Conservation (phyloP, 2,113 vertebrate species). For the Cranoglanis bouderius region DNA sequence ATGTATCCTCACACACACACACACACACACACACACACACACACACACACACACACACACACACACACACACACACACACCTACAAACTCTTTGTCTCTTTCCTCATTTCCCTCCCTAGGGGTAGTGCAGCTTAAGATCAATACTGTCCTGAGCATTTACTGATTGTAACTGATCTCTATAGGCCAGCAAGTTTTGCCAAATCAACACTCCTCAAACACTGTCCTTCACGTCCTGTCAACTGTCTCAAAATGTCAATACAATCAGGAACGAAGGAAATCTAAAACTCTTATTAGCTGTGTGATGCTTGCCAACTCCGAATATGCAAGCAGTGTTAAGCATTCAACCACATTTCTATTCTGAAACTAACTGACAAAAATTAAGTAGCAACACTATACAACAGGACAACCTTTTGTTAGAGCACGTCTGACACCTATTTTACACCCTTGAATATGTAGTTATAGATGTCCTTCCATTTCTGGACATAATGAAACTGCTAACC, state of each 20-base stretch:
- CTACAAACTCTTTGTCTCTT: slow-evolving; percentile 72
- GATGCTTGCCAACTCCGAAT: slow-evolving; percentile 18
- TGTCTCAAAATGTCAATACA: slow-evolving; percentile 51
- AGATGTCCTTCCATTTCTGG: not conserved
- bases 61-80: slow-evolving; percentile 3
- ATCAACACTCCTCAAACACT: slow-evolving; percentile 50
- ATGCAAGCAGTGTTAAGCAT: slow-evolving; percentile 3
- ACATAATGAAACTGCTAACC: not conserved
- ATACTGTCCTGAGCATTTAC: slow-evolving; percentile 51
- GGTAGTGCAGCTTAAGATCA: slow-evolving; percentile 47
- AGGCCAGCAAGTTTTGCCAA: slow-evolving; percentile 40
- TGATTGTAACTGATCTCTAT: slow-evolving; percentile 54
- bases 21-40: slow-evolving; percentile 24
- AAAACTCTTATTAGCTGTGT: slow-evolving; percentile 25
- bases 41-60: not conserved
- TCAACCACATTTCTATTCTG: not conserved
- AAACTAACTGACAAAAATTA: not conserved
- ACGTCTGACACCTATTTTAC: not conserved
- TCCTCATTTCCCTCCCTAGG: slow-evolving; percentile 43
- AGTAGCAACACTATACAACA: not conserved
- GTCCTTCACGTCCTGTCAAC: slow-evolving; percentile 47
- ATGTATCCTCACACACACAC: slow-evolving; percentile 52
- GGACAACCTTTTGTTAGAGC: not conserved
- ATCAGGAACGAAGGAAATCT: slow-evolving; percentile 36
- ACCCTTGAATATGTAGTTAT: not conserved